These are phyloP conservation scores for Microcebus murinus DNA, from an alignment of 2,113 vertebrate genomes.

Conservation along the genomic window DNA sequence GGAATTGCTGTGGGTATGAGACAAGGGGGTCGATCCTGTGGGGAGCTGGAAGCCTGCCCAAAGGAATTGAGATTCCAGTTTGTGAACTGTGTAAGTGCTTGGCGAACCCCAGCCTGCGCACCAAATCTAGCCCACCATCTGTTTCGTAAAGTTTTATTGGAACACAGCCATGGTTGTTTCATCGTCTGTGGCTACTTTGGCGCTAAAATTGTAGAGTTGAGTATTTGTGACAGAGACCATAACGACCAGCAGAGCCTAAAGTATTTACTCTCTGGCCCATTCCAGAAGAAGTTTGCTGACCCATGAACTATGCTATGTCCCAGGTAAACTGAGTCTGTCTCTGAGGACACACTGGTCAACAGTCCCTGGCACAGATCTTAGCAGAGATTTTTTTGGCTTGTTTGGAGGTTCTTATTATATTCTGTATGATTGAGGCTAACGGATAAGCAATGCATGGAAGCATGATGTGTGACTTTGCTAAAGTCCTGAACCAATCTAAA, in stretches of 20 bases:
- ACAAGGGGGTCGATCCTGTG: not conserved
- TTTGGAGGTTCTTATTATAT: not conserved
- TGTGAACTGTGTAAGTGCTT: not conserved
- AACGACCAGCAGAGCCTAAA: not conserved
- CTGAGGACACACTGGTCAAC: not conserved
- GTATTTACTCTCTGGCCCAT: not conserved
- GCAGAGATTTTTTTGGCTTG: not conserved
- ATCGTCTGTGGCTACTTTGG: not conserved
- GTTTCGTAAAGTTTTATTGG: slow-evolving; percentile 8
- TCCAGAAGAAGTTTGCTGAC: not conserved
- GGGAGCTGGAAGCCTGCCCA: not conserved
- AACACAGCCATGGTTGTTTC: not conserved
- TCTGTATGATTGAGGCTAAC: not conserved
- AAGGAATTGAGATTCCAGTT: not conserved
- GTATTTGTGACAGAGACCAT: not conserved
- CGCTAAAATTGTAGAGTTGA: not conserved
- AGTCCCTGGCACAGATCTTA: not conserved
- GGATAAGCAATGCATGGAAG: not conserved
- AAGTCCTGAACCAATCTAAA: not conserved
- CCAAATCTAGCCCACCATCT: not conserved
- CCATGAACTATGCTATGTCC: not conserved
- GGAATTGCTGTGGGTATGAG: not conserved
- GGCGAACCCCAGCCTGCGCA: not conserved
- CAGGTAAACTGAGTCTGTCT: not conserved
- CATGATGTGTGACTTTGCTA: not conserved